A percentile compares a stretch with the other conserved stretches of the same genome.
These are phyloP conservation scores for Adelognathus sp. DNA, from an alignment of 2,888 invertebrate species.

Conservation along the genomic window DNA sequence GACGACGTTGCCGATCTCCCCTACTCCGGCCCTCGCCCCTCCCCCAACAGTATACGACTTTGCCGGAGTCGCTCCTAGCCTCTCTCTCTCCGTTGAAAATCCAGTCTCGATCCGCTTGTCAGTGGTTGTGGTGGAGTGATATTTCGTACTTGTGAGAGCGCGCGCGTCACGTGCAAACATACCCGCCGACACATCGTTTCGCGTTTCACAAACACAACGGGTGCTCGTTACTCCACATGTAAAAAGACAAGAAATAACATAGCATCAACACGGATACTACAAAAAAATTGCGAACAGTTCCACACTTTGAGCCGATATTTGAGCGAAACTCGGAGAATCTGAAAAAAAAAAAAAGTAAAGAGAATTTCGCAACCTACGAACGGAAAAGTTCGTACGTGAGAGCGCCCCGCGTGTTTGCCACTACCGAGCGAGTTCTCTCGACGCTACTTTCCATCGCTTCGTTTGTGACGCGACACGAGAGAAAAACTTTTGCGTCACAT, in stretches of 20 bases:
- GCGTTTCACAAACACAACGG: background rate
- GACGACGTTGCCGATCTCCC: constrained; percentile 14
- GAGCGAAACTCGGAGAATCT: too few species aligned
- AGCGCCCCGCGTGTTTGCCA: too few species aligned
- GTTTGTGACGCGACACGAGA: background rate
- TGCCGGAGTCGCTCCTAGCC: constrained; percentile 57
- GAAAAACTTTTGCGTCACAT: constrained; percentile 8
- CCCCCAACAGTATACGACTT: constrained; percentile 41
- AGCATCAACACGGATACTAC: background rate
- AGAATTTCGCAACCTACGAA: too few species aligned
- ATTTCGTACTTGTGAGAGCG: constrained; percentile 13
- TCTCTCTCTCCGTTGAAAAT: constrained; percentile 49
- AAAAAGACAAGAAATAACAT: too few species aligned
- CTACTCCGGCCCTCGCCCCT: too few species aligned
- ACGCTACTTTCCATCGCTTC: background rate
- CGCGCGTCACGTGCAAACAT: constrained; percentile 53
- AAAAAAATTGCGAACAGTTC: background rate
- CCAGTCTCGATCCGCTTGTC: constrained; percentile 41
- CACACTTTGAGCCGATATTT: background rate
- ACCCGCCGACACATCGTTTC: background rate
- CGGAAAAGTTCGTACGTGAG: too few species aligned
- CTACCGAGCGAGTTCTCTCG: too few species aligned
- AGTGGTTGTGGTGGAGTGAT: background rate
- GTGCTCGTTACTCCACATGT: constrained; percentile 30
- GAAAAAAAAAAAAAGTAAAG: background rate